A percentile compares a stretch with the other conserved stretches of the same genome.
Conservation (phyloP, 23 tunicate species). For the Pegea sp. region DNA sequence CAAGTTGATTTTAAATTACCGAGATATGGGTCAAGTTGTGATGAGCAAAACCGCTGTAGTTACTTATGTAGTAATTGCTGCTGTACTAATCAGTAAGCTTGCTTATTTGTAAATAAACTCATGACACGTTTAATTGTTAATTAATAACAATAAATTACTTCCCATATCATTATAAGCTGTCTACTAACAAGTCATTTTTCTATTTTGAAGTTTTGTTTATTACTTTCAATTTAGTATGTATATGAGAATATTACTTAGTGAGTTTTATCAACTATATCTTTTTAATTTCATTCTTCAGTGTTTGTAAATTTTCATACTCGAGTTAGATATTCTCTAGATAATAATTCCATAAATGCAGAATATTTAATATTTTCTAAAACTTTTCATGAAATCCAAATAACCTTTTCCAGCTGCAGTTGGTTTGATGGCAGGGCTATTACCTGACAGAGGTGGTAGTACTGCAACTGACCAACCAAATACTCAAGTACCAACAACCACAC, state of each 20-base stretch:
- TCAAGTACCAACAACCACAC: neutral
- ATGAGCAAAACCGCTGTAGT: constrained; percentile 20
- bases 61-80: constrained; percentile 15
- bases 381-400: neutral
- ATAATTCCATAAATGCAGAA: too few species aligned
- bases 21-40: constrained; percentile 14
- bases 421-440: neutral
- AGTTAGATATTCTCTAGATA: too few species aligned
- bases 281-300: too few species aligned
- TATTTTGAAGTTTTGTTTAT: neutral
- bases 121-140: neutral
- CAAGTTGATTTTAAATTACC: too few species aligned
- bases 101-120: neutral
- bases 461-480: neutral
- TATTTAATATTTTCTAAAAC: too few species aligned
- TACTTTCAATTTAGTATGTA: neutral
- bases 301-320: too few species aligned
- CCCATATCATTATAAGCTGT: too few species aligned
- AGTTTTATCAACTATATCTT: too few species aligned
- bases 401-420: constrained; percentile 3
- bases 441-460: neutral
- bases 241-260: neutral
- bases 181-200: too few species aligned
- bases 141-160: neutral
- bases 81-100: constrained; percentile 18